Evolutionary conservation across 1,140 invertebrate species (phyloP).

Genomic region (Heliconius congener): DNA sequence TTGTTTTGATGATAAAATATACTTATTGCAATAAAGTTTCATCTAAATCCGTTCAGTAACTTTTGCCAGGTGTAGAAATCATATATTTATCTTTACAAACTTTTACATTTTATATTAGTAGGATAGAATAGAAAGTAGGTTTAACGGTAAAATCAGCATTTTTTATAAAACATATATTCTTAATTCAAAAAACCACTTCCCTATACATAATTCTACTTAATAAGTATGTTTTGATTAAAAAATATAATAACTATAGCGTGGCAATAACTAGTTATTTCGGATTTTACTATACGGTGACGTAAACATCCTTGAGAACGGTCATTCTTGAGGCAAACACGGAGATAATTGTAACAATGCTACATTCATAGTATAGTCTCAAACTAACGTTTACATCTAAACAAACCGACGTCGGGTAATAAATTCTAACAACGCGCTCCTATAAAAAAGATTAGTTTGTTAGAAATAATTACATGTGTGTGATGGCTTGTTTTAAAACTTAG

Average conservation of each 20-base stretch:
- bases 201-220: too few relatives aligned
- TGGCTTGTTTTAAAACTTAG: not conserved
- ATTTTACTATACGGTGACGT: constrained; percentile 35
- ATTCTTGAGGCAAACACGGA: constrained; percentile 22
- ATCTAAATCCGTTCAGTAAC: too few relatives aligned
- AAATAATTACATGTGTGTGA: not conserved
- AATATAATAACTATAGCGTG: not conserved
- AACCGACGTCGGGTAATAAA: not conserved
- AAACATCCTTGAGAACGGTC: constrained; percentile 53
- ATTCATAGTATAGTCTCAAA: not conserved
- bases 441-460: not conserved
- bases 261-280: constrained; percentile 42
- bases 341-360: constrained; percentile 21
- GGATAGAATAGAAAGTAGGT: too few relatives aligned
- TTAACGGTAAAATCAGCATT: too few relatives aligned
- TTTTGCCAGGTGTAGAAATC: too few relatives aligned
- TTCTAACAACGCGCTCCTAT: not conserved
- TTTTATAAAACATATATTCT: too few relatives aligned
- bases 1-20: too few relatives aligned
- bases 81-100: too few relatives aligned
- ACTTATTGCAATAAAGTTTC: too few relatives aligned
- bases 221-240: not conserved
- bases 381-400: not conserved
- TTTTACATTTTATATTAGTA: too few relatives aligned
- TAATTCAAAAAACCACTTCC: too few relatives aligned